Evolutionary conservation across 2,888 invertebrate genomes (phyloP).

Genomic region (Drosophila peninsularis): DNA sequence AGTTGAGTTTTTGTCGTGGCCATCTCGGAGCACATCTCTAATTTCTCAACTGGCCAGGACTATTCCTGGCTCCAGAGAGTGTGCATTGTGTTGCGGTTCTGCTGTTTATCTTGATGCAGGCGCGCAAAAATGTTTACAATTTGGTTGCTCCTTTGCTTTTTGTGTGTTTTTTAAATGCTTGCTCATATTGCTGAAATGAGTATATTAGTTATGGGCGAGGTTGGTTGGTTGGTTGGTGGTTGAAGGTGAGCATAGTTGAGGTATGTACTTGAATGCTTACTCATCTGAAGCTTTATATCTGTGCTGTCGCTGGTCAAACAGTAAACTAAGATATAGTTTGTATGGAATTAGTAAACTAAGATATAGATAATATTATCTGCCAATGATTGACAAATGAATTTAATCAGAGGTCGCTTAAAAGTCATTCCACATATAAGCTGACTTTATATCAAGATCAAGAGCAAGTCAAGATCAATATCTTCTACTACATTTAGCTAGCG

Average conservation of each 20-base stretch:
- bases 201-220: background rate
- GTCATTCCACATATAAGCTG: too few relatives aligned
- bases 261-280: too few relatives aligned
- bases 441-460: too few relatives aligned
- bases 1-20: slow-evolving; percentile 62
- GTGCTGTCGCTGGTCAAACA: too few relatives aligned
- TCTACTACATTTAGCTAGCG: too few relatives aligned
- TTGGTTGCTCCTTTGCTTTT: slow-evolving; percentile 49
- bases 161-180: slow-evolving; percentile 29
- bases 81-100: slow-evolving; percentile 62
- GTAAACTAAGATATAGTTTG: too few relatives aligned
- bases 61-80: slow-evolving; percentile 63
- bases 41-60: slow-evolving; percentile 78
- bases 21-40: slow-evolving; percentile 71
- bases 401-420: too few relatives aligned
- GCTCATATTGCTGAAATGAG: background rate
- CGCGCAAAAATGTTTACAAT: slow-evolving; percentile 79
- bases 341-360: too few relatives aligned
- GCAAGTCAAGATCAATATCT: too few relatives aligned
- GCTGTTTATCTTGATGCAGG: slow-evolving; percentile 74
- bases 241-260: background rate
- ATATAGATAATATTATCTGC: too few relatives aligned
- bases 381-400: too few relatives aligned
- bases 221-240: background rate
- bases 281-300: too few relatives aligned